Base-by-base conservation (phyloP, 2,888 invertebrate species). In the Lampropteryx suffumata region DNA sequence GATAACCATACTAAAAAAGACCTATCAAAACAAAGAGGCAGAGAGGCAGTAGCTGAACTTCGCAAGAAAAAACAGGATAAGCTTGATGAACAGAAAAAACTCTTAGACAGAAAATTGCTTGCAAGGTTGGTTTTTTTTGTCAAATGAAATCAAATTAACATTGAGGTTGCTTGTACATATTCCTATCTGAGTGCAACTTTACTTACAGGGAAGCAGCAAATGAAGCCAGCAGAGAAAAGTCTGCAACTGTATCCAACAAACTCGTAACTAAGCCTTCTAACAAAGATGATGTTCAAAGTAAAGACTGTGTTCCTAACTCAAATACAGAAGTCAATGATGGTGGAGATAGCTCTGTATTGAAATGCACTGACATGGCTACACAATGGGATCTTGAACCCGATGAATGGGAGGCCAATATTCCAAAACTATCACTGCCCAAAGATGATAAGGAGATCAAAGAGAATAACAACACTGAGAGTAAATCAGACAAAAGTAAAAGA, bases 161-260 rank as follows among this genome's bases (percentile, higher is more conserved):
- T 17, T 17, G 3, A 2, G 7, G 7, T 6, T 7, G 24, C 7
- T 24, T 24, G 6, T 24, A 24, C 3, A 17, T 17, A 17, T 17
- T 24, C 7, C 7, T 24, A 24, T 24, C 24, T 24, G 1, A 3
- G 21, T 3, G 5, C 21, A 21, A 21, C 9, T 11, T 29, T 33
- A 17, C 40, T 74, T 76, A 41, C 65, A 90, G 89, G 50, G 87
- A 84, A 66, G 65, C 66, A 45, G 88, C 89, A 35, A 90, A 90
- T 77, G 86, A 80, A 68, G 59, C 83, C 29, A 86, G 88, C 54
- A 71, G 85, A 55, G 89, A 88, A 48, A 88, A 87, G 63, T 71
- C 82, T 44, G 55, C 65, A 43, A 50, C 62, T 48, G 62, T 71
- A 29, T 60, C 67, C 27, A 75, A 65, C 47, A 84, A 82, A 62